These are phyloP conservation scores for Syritta pipiens DNA, from an alignment of 2,888 invertebrate species.

Conservation along the genomic window DNA sequence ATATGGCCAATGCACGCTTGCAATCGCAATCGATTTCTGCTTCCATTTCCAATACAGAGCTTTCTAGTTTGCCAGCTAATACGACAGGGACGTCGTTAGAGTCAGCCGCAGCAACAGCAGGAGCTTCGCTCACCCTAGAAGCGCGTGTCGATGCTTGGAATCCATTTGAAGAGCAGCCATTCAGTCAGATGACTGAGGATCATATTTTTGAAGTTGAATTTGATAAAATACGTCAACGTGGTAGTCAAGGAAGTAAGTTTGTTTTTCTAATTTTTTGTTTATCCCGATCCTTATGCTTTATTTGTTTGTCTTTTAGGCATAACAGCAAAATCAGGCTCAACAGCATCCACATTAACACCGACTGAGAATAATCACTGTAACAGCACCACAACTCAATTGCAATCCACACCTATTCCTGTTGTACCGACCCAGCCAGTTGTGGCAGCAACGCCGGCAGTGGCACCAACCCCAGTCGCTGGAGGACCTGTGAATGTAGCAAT, in stretches of 20 bases:
- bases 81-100: conserved; percentile 70
- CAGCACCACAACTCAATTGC: conserved; percentile 48
- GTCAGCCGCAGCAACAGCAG: conserved; percentile 61
- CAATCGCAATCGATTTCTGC: conserved; percentile 72
- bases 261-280: not conserved
- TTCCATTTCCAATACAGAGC: conserved; percentile 74
- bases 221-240: conserved; percentile 88
- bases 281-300: not conserved
- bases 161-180: conserved; percentile 89
- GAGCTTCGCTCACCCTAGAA: conserved; percentile 71
- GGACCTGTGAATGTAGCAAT: conserved; percentile 75
- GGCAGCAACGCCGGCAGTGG: conserved; percentile 17
- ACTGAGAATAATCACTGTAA: conserved; percentile 74
- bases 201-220: conserved; percentile 91
- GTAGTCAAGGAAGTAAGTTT: conserved; percentile 86
- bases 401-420: conserved; percentile 54
- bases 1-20: conserved; percentile 70
- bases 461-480: conserved; percentile 45
- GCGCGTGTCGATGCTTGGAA: conserved; percentile 86
- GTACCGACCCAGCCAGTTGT: conserved; percentile 34
- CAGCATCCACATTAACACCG: conserved; percentile 77
- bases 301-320: conserved; percentile 73
- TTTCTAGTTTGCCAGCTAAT: conserved; percentile 63
- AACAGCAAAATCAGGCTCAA: conserved; percentile 78
- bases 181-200: conserved; percentile 88